Evolutionary conservation across 23 tunicate species (phyloP), one percentile per base, ranked within the genome.

Genomic region (Clavelina lepadiformis): DNA sequence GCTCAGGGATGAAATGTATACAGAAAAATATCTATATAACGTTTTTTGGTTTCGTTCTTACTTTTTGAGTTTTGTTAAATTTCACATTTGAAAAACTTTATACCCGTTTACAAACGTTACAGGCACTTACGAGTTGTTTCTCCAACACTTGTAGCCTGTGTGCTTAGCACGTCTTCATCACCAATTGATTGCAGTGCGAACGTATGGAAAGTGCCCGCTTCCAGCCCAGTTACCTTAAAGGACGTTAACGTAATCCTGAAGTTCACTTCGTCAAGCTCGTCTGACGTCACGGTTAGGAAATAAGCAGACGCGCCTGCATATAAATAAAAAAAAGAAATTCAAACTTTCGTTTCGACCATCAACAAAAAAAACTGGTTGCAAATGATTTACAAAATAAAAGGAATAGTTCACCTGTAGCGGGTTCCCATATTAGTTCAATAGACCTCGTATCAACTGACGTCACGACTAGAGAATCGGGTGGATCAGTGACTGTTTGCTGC

Each of bases 401-500:
- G 22, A 54, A 54, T 8, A 2, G 30, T 61, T 58, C 38, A 83
- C 91, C 91, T 46, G 35, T 35, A 27, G 38, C 72, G 28, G 36
- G 34, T 22, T 59, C 69, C 91, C 91, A 83, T 25, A 18, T 19
- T 21, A 83, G 65, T 11, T 57, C 51, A 46, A 83, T 75, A 35
- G 52, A 27, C 59, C 60, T 72, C 44, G 65, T 34, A 29, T 56
- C 59, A 4, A 79, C 80, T 8, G 57, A 67, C 33, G 73, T 75
- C 18, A 51, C 76, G 15, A 18, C 36, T 36, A 83, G 50, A 29
- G 49, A 34, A 1, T 38, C 1, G 7, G 91, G 82, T 0, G 71
- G 52, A 13, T 38, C 50, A 33, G 82, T 81, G 20, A 75, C 58
- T 31, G 91, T 74, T 62, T 74, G 80, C 23, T 62, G 80, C 35